Evolutionary conservation across 2,113 vertebrate species (phyloP), one percentile per base, ranked within the genome.

Genomic region (Anolis sagrei): DNA sequence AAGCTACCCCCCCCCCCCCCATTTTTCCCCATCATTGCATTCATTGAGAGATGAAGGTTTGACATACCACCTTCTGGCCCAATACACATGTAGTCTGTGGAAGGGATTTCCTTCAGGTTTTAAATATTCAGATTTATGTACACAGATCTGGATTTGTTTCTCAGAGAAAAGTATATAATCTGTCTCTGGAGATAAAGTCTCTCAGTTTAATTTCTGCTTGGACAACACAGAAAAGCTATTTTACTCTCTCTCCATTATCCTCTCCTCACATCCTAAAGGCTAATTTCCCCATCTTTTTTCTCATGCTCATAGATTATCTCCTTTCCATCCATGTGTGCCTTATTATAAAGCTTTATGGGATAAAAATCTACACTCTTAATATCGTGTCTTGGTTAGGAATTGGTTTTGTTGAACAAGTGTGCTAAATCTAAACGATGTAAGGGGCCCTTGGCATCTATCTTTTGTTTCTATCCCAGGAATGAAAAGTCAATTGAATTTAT

Each of bases 391-490:
- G 74, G 16, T 27, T 74, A 86, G 72, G 1, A 6, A 8, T 62
- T 68, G 61, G 62, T 8, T 81, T 76, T 80, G 79, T 62, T 4
- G 18, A 86, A 75, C 73, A 85, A 87, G 90, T 72, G 51, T 2
- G 16, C 2, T 68, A 0, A 48, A 14, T 85, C 49, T 75, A 7
- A 70, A 72, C 86, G 66, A 25, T 7, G 81, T n/a, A n/a, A n/a
- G 19, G 34, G n/a, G 27, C 2, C 6, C 34, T 48, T 1, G 48
- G 3, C 51, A 3, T 5, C 7, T 73, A 79, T 69, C 74, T 25
- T 51, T 48, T 80, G 79, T 62, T 36, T 62, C 48, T 25, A 19
- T 69, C 72, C 75, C 89, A 74, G 51, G 79, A 79, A 48, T 61
- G 7, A 0, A 39, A 27, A 74, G 86, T 78, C 29, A 75, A 76